A percentile compares a stretch with the other conserved stretches of the same genome.
These are phyloP conservation scores for Sclerurus mexicanus DNA, from an alignment of 2,113 vertebrate genomes.

Conservation along the genomic window DNA sequence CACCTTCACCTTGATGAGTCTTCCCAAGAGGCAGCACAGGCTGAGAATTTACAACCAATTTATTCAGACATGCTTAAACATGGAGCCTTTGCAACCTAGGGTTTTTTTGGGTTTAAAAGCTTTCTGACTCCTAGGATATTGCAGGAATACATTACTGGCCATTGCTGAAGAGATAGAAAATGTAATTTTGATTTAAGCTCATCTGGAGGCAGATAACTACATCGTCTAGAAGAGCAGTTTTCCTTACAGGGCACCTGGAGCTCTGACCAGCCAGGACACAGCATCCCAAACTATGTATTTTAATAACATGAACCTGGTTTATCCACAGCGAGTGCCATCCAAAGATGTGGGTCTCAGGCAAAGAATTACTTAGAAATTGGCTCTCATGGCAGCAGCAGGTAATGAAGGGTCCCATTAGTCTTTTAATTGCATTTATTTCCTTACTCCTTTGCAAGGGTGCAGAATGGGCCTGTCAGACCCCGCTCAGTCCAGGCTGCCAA, in stretches of 20 bases:
- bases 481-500: background rate
- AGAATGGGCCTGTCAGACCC: background rate
- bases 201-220: background rate
- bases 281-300: background rate
- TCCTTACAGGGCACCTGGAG: background rate
- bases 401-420: background rate
- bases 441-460: background rate
- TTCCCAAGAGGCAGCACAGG: background rate
- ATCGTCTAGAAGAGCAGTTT: background rate
- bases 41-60: background rate
- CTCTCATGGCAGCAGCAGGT: background rate
- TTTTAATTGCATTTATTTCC: background rate
- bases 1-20: background rate
- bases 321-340: fast-evolving
- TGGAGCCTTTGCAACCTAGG: background rate
- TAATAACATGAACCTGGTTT: background rate
- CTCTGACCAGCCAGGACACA: fast-evolving
- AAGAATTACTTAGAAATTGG: background rate
- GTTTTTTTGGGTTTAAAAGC: background rate
- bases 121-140: background rate
- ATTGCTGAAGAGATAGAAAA: background rate
- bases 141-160: background rate
- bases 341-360: background rate
- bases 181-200: background rate
- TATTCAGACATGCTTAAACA: background rate